phyloP scores from a whole-genome alignment of 2,797 vertebrate species.

The Coregonus ussuriensis region DNA sequence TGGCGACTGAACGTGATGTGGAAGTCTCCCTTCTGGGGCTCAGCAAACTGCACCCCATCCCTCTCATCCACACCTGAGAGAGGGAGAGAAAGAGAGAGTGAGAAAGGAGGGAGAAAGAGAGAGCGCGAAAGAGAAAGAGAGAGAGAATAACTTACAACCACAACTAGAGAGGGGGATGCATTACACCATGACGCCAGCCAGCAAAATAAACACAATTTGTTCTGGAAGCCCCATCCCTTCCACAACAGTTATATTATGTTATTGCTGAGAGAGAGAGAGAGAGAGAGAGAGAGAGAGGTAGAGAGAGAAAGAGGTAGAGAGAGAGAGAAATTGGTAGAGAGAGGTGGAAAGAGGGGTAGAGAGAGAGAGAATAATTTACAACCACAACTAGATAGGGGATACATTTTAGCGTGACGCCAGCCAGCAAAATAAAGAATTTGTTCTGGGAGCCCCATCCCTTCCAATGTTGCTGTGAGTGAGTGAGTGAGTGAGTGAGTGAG shows the following conservation, averaged over 20 bases:
- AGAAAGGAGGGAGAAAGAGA: neutral
- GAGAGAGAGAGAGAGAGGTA: too few species aligned
- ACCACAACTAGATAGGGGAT: neutral
- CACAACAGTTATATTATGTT: too few species aligned
- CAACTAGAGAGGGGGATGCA: neutral
- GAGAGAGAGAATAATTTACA: neutral
- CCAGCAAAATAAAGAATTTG: neutral
- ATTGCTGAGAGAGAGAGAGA: neutral
- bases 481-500: too few species aligned
- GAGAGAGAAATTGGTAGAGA: neutral
- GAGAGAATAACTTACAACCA: neutral
- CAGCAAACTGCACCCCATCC: constrained; percentile 78
- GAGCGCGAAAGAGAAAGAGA: too few species aligned
- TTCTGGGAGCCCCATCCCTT: neutral
- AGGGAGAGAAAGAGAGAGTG: neutral
- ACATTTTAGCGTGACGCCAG: neutral
- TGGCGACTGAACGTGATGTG: constrained; percentile 80
- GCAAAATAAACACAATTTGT: neutral
- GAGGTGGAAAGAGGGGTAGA: too few species aligned
- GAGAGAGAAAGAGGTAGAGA: neutral
- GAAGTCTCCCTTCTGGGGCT: constrained; percentile 72
- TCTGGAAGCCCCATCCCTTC: neutral
- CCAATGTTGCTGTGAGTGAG: too few species aligned
- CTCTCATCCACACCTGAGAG: constrained; percentile 67
- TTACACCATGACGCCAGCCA: neutral